A percentile compares a stretch with the other conserved stretches of the same genome.
These are phyloP conservation scores for Nyctereutes procyonoides DNA, from an alignment of 2,113 vertebrate species.

Conservation along the genomic window DNA sequence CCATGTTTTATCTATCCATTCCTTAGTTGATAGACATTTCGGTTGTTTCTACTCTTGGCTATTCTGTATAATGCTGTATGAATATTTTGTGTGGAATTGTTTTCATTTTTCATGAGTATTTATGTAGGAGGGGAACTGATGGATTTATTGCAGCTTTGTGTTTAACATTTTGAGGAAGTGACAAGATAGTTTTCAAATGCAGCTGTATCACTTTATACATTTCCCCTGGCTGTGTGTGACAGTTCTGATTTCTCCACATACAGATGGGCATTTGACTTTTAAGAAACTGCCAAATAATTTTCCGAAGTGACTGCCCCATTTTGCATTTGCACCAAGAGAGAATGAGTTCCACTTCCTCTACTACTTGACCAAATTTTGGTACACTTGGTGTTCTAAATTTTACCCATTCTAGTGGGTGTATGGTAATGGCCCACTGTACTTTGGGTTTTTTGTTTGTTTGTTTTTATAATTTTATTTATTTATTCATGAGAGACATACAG, in stretches of 20 bases:
- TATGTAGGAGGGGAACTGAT: neutral
- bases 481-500: no score
- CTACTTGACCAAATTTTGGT: neutral
- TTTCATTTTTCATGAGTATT: neutral
- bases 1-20: neutral
- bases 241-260: neutral
- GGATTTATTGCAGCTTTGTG: neutral
- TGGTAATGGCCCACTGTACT: neutral
- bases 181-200: neutral
- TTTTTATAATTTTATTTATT: no score
- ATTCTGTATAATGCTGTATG: neutral
- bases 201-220: neutral
- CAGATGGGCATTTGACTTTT: neutral
- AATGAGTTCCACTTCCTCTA: neutral
- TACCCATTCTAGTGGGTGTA: neutral
- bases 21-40: neutral
- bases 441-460: neutral
- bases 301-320: neutral
- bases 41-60: neutral
- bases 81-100: neutral
- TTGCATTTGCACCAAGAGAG: neutral
- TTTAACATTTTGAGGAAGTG: neutral
- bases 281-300: neutral
- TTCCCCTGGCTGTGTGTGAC: neutral
- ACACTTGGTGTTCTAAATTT: neutral